A percentile compares a stretch with the other conserved stretches of the same genome.
Conservation (phyloP, 2,797 vertebrate species). For the Crenichthys baileyi region DNA sequence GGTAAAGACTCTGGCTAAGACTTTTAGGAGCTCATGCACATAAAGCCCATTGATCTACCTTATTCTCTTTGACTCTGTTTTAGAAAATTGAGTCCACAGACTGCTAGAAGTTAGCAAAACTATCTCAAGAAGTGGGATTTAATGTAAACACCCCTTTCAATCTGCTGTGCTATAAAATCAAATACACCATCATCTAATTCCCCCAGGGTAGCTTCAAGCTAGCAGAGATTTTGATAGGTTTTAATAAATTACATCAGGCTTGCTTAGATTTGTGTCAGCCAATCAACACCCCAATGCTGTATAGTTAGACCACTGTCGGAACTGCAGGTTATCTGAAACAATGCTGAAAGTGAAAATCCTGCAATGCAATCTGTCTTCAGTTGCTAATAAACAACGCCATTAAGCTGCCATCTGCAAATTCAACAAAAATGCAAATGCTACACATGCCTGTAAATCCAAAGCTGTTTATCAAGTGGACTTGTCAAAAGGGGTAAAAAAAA, state of each 20-base stretch:
- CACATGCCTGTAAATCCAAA: neutral
- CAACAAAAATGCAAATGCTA: conserved; percentile 1
- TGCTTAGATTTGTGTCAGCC: conserved; percentile 8
- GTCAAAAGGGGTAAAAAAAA: neutral
- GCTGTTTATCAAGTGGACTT: conserved; percentile 1
- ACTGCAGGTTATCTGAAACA: neutral
- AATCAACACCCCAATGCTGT: neutral
- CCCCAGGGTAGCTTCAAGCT: conserved; percentile 1
- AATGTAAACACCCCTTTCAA: neutral
- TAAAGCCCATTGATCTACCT: neutral
- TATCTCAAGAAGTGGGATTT: conserved; percentile 1
- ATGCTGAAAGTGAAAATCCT: conserved; percentile 1
- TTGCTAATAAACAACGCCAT: neutral
- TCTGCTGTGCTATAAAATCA: neutral
- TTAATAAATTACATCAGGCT: conserved; percentile 5
- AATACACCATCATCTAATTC: neutral
- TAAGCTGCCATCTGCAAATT: conserved; percentile 5
- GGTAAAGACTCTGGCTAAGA: neutral
- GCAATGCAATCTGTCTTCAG: neutral
- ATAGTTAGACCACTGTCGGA: neutral
- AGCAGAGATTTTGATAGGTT: neutral
- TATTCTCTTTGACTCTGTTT: neutral
- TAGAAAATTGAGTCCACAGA: neutral
- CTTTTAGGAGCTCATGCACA: neutral
- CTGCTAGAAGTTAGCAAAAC: neutral